A percentile compares a stretch with the other conserved stretches of the same genome.
Evolutionary conservation across 2,113 vertebrate species (phyloP).

Genomic region (Rhinopithecus roxellana): DNA sequence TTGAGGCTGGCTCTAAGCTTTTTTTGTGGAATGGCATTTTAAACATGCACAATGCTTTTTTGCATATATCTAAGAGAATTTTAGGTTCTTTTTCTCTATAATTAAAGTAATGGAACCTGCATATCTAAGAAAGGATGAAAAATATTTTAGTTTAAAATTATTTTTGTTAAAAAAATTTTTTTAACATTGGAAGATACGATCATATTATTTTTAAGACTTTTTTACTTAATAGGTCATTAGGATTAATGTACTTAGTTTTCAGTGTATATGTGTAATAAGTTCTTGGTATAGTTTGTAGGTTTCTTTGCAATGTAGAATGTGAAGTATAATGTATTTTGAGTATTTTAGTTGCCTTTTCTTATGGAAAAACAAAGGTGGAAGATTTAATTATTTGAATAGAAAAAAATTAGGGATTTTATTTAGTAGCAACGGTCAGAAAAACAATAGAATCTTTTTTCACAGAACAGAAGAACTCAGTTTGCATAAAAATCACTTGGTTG

Average conservation of each 20-base stretch:
- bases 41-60: neutral
- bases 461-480: neutral
- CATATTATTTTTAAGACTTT: neutral
- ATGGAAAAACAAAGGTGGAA: neutral
- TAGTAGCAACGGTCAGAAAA: neutral
- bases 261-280: neutral
- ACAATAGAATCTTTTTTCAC: neutral
- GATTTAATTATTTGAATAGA: neutral
- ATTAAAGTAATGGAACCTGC: constrained; percentile 20
- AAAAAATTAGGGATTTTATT: neutral
- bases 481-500: neutral
- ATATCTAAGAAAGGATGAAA: constrained; percentile 32
- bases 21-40: neutral
- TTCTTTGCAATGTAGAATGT: neutral
- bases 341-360: constrained; percentile 38
- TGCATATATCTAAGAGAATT: neutral
- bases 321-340: neutral
- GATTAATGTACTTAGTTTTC: constrained; percentile 14
- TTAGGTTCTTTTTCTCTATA: constrained; percentile 39
- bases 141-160: neutral
- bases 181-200: constrained; percentile 32
- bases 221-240: neutral
- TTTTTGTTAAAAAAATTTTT: neutral
- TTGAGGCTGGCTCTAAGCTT: neutral
- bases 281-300: constrained; percentile 22